phyloP scores from a whole-genome alignment of 2,888 invertebrate genomes.

The Melanargia galathea region DNA sequence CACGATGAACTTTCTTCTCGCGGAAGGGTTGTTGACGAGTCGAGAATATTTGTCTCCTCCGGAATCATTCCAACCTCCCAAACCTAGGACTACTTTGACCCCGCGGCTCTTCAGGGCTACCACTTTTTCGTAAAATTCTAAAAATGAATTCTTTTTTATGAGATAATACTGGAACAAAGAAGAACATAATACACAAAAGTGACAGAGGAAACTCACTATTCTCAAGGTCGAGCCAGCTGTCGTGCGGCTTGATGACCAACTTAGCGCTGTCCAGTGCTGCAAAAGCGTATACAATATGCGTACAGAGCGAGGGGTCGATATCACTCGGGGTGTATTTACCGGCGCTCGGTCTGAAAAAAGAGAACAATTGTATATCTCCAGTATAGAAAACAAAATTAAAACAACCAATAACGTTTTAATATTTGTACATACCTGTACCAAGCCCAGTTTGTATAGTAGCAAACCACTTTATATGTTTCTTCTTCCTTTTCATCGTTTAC shows the following conservation, averaged over 20 bases:
- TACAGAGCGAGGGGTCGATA: slow-evolving; percentile 92
- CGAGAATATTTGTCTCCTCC: slow-evolving; percentile 94
- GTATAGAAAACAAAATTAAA: background rate
- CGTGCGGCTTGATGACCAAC: slow-evolving; percentile 90
- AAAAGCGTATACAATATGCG: slow-evolving; percentile 96
- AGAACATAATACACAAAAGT: background rate
- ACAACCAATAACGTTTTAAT: background rate
- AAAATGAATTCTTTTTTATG: slow-evolving; percentile 33
- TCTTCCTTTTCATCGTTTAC: slow-evolving; percentile 57
- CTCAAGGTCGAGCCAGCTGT: slow-evolving; percentile 94
- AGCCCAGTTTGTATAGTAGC: slow-evolving; percentile 97
- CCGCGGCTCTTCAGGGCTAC: slow-evolving; percentile 87
- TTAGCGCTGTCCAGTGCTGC: slow-evolving; percentile 90
- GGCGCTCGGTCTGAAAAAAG: slow-evolving; percentile 83
- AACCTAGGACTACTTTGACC: slow-evolving; percentile 91
- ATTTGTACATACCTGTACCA: slow-evolving; percentile 85
- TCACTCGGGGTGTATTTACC: slow-evolving; percentile 92
- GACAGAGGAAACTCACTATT: slow-evolving; percentile 84
- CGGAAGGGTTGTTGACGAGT: slow-evolving; percentile 87
- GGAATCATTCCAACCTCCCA: slow-evolving; percentile 98
- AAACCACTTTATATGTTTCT: slow-evolving; percentile 88
- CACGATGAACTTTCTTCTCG: slow-evolving; percentile 87
- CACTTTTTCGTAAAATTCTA: slow-evolving; percentile 94
- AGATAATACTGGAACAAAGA: background rate
- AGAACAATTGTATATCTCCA: background rate